These are phyloP conservation scores for Psilanteris sp. DNA, from an alignment of 1,140 invertebrate species.

Conservation along the genomic window DNA sequence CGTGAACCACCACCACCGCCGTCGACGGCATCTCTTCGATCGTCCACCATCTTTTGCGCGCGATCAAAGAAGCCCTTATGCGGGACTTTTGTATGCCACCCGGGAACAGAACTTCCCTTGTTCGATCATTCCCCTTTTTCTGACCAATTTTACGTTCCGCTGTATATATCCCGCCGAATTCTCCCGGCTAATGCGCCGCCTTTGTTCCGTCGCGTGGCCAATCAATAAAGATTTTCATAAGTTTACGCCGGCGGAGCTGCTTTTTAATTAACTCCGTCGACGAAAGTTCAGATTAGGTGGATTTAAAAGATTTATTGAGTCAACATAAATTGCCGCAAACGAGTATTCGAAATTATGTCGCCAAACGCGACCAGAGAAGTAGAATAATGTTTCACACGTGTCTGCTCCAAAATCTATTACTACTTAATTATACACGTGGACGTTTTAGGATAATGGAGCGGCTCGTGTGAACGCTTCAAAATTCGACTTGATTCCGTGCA, in stretches of 20 bases:
- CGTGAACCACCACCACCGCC: slow-evolving; percentile 5
- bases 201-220: slow-evolving; percentile 28
- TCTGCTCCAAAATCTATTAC: no score
- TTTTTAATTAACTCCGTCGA: slow-evolving; percentile 16
- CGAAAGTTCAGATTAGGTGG: no score
- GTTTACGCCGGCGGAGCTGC: background rate
- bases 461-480: no score
- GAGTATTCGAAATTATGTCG: no score
- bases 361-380: no score
- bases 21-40: slow-evolving; percentile 45
- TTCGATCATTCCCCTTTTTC: slow-evolving; percentile 53
- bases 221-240: slow-evolving; percentile 49
- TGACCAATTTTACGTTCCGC: slow-evolving; percentile 52
- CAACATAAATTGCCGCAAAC: no score
- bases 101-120: slow-evolving; percentile 53
- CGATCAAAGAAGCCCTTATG: slow-evolving; percentile 63
- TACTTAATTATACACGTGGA: no score
- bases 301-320: no score
- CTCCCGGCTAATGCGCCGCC: slow-evolving; percentile 8
- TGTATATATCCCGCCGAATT: slow-evolving; percentile 34
- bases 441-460: no score
- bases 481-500: no score
- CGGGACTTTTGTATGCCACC: slow-evolving; percentile 54
- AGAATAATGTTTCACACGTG: no score
- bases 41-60: slow-evolving; percentile 59